phyloP scores from a whole-genome alignment of 2,113 vertebrate species.

The Panthera leo region DNA sequence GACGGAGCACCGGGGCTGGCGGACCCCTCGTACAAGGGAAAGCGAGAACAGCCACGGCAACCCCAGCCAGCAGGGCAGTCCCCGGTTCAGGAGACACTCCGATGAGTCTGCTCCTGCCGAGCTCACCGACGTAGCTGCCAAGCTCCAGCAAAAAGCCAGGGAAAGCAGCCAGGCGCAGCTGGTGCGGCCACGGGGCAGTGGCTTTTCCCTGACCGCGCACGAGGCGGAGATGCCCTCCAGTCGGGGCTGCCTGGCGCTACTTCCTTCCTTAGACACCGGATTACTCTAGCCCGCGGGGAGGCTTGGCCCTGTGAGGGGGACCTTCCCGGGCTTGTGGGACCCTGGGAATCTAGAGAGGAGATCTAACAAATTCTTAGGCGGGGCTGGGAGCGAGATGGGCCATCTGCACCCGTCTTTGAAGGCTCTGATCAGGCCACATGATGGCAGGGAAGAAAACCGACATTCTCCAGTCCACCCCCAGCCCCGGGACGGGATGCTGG shows the following conservation, averaged over 20 bases:
- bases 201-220: not conserved
- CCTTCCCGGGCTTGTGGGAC: not conserved
- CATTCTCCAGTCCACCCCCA: not conserved
- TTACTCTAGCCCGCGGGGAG: not conserved
- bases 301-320: not conserved
- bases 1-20: accelerated
- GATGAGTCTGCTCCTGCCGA: not conserved
- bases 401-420: not conserved
- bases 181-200: not conserved
- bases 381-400: not conserved
- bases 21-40: not conserved
- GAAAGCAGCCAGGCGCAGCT: not conserved
- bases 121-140: not conserved
- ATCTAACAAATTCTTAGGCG: not conserved
- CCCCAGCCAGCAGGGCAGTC: not conserved
- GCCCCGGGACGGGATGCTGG: no score
- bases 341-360: not conserved
- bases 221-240: not conserved
- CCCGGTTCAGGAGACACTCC: not conserved
- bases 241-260: not conserved
- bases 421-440: not conserved
- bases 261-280: not conserved
- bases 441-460: not conserved
- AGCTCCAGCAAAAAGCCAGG: not conserved
- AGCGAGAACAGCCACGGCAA: not conserved